Evolutionary conservation across 64 coral and sea anemone genomes (phyloP), one percentile per base, ranked within the genome.

Genomic region (Cladopsammia gracilis): DNA sequence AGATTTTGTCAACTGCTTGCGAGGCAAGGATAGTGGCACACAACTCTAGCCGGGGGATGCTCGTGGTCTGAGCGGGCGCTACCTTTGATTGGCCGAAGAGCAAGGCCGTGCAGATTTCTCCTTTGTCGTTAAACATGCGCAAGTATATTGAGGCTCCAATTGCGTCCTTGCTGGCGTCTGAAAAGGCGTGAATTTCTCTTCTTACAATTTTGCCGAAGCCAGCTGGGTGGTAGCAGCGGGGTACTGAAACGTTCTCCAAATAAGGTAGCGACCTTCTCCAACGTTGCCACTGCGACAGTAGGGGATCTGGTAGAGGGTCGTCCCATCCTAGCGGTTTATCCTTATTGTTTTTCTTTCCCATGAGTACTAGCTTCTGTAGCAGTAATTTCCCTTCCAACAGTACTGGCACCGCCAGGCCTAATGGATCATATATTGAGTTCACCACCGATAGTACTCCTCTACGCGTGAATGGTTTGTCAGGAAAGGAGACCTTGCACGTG

Each of bases 401-500:
- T 3, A 77, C 88, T 47, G 88, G 93, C 2, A 86, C 93, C 4
- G 88, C 88, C 1, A 90, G 43, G 67, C 93, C 93, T 52, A 95
- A 43, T 50, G 89, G 94, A 48, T 95, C 89, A 23, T 91, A 95
- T 25, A 95, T 80, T 34, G 82, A 95, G 56, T 95, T 89, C 7
- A 85, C 64, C 7, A 94, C 66, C 18, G 77, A 81, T 0, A 90
- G 88, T 10, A 95, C 88, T 4, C 75, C 73, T 78, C 88, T 77
- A 2, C 87, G 71, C 2, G 74, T 90, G 25, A 90, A 90, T 12
- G 88, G 93, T 54, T 89, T 94, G 18, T 84, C 57, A 20, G 68
- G 69, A 19, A 85, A 34, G 4, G 69, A 48, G 10, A 95, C 74
- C 60, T 79, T 90, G 47, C 65, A 70, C 9, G 88, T 79, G 88